A percentile compares a stretch with the other conserved stretches of the same genome.
Evolutionary conservation across 2,797 vertebrate genomes (phyloP).

Genomic region (Labeo calbasu): DNA sequence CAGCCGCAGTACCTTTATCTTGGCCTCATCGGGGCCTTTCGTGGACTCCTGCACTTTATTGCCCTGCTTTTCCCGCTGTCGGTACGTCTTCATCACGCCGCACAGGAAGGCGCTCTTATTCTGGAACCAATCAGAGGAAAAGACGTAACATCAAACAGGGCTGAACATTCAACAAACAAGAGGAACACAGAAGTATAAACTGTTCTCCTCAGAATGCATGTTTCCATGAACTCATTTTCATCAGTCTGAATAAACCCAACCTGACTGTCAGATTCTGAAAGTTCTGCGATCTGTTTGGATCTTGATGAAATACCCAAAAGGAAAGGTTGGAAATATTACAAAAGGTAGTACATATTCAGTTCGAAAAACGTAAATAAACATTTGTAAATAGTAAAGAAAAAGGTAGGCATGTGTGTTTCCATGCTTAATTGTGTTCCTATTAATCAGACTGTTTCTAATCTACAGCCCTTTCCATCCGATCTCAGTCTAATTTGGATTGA

Average conservation of each 20-base stretch:
- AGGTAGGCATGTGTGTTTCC: not conserved
- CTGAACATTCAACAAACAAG: not conserved
- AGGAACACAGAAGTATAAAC: too few relatives aligned
- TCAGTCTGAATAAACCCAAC: not conserved
- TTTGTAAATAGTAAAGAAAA: not conserved
- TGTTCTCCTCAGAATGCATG: too few relatives aligned
- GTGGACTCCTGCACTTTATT: constrained; percentile 95
- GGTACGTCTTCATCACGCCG: constrained; percentile 99
- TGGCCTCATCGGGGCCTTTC: constrained; percentile 95
- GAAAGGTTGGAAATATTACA: too few relatives aligned
- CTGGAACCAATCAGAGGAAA: constrained; percentile 62
- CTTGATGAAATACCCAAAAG: too few relatives aligned
- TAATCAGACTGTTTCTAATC: not conserved
- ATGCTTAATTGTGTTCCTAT: not conserved
- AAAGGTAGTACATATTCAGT: not conserved
- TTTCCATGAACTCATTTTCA: too few relatives aligned
- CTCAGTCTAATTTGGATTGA: too few relatives aligned
- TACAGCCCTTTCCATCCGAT: too few relatives aligned
- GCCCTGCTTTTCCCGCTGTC: constrained; percentile 98
- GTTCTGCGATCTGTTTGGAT: too few relatives aligned
- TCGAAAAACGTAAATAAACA: not conserved
- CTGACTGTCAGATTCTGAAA: too few relatives aligned
- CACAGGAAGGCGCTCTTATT: constrained; percentile 99
- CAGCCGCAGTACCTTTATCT: constrained; percentile 88
- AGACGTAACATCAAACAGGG: not conserved